Percentiles rank a stretch among this genome's conserved stretches.
phyloP scores from a whole-genome alignment of 2,888 invertebrate genomes.

The Torymus auratus region DNA sequence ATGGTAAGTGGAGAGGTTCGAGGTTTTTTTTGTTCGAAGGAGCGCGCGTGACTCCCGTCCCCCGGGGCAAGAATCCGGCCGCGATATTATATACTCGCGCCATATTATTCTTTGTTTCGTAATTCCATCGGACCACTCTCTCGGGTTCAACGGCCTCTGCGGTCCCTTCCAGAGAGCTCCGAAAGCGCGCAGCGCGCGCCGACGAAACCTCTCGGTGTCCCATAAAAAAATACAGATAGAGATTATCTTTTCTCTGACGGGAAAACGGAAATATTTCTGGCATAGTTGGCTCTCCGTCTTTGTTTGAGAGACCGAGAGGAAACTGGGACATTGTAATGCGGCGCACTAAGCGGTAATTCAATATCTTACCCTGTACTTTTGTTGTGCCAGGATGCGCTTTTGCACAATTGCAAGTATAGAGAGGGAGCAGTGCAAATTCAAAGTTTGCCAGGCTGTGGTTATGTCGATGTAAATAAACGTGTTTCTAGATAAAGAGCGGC shows the following conservation, averaged over 20 bases:
- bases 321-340: too few species aligned
- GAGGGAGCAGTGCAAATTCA: too few species aligned
- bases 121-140: slow-evolving; percentile 25
- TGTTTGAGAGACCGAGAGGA: too few species aligned
- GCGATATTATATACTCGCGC: background rate
- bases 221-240: too few species aligned
- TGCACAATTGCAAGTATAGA: too few species aligned
- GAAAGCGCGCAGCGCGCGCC: background rate
- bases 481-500: background rate
- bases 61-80: slow-evolving; percentile 32
- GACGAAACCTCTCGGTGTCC: background rate
- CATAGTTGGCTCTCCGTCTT: too few species aligned
- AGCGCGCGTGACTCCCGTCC: slow-evolving; percentile 11
- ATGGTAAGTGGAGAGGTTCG: background rate
- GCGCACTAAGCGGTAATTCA: slow-evolving; percentile 40
- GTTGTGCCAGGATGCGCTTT: too few species aligned
- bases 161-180: slow-evolving; percentile 22
- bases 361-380: too few species aligned
- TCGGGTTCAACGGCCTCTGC: slow-evolving; percentile 51
- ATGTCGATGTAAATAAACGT: too few species aligned
- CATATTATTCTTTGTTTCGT: slow-evolving; percentile 40
- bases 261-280: too few species aligned
- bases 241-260: too few species aligned
- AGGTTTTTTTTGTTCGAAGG: slow-evolving; percentile 10
- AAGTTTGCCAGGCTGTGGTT: too few species aligned